phyloP scores from a whole-genome alignment of 2,113 vertebrate genomes.

The Malurus elegans region DNA sequence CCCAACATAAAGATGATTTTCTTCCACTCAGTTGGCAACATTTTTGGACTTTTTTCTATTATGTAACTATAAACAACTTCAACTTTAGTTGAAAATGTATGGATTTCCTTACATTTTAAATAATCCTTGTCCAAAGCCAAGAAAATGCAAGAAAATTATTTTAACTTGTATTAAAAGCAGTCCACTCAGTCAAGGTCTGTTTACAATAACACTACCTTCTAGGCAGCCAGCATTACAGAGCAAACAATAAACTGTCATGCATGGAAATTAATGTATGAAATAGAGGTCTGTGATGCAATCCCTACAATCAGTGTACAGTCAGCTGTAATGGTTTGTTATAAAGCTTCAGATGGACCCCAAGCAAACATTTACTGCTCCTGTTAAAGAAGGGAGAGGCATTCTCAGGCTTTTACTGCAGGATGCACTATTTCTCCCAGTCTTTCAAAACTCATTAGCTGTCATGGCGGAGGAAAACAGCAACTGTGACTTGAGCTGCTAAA shows the following conservation, averaged over 20 bases:
- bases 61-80: neutral
- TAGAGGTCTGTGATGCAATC: neutral
- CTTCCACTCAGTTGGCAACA: neutral
- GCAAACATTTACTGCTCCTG: constrained; percentile 30
- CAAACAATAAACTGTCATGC: neutral
- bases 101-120: neutral
- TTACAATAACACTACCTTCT: neutral
- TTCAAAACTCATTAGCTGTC: constrained; percentile 65
- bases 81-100: neutral
- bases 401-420: constrained; percentile 44
- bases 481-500: constrained; percentile 70
- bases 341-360: constrained; percentile 11
- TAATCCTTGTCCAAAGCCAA: neutral
- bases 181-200: neutral
- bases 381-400: constrained; percentile 10
- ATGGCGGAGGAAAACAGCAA: constrained; percentile 68
- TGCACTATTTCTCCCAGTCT: constrained; percentile 46
- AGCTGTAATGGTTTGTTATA: neutral
- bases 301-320: neutral
- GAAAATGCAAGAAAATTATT: neutral
- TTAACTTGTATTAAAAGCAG: neutral
- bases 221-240: neutral
- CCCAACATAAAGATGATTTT: neutral
- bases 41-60: neutral
- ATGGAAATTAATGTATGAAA: constrained; percentile 53